A percentile compares a stretch with the other conserved stretches of the same genome.
These are phyloP conservation scores for Metaphire vulgaris DNA, from an alignment of 1,140 invertebrate species.

Conservation along the genomic window DNA sequence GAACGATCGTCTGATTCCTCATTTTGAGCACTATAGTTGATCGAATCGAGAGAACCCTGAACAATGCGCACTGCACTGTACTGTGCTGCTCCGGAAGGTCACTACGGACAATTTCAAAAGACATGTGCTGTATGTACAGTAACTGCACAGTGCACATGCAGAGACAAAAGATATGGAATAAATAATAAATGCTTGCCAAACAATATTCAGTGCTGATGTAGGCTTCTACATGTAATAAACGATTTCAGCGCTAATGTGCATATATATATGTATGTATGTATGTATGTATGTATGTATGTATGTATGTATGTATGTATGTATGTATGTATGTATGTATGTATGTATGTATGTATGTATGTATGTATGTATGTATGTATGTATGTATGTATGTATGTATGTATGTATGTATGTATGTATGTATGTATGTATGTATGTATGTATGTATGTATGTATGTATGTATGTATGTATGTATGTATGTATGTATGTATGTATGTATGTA, in stretches of 20 bases:
- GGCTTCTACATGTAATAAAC: too few species aligned
- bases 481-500: slow-evolving; percentile 15
- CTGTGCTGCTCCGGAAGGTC: too few species aligned
- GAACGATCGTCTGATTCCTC: too few species aligned
- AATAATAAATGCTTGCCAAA: too few species aligned
- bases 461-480: slow-evolving; percentile 21
- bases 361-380: slow-evolving; percentile 13
- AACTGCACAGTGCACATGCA: too few species aligned
- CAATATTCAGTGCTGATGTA: too few species aligned
- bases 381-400: slow-evolving; percentile 17
- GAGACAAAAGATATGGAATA: too few species aligned
- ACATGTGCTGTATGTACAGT: too few species aligned
- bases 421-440: slow-evolving; percentile 23
- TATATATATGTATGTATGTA: slow-evolving; percentile 20
- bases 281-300: slow-evolving; percentile 15
- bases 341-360: slow-evolving; percentile 8
- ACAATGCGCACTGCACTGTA: too few species aligned
- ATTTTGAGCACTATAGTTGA: too few species aligned
- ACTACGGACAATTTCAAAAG: too few species aligned
- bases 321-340: slow-evolving; percentile 17
- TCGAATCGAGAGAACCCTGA: too few species aligned
- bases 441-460: slow-evolving; percentile 28
- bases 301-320: slow-evolving; percentile 19
- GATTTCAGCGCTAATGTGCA: background rate
- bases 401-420: slow-evolving; percentile 21